Percentiles rank a stretch among this genome's conserved stretches.
Evolutionary conservation across 2,113 vertebrate genomes (phyloP).

Genomic region (Xenopus tropicalis): UCB_Xtro_10.0 CM004448.2:107324001-107324500

Average conservation of each 20-base stretch:
- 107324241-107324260: not conserved
- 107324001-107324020: not conserved
- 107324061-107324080: constrained; percentile 34
- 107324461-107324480: no score
- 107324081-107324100: constrained; percentile 38
- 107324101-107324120: constrained; percentile 38
- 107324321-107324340: no score
- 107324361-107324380: no score
- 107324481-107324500: no score
- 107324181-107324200: constrained; percentile 15
- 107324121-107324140: constrained; percentile 42
- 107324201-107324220: constrained; percentile 33
- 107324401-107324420: no score
- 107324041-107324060: constrained; percentile 24
- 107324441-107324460: no score
- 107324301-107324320: no score
- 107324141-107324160: constrained; percentile 36
- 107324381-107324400: no score
- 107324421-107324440: no score
- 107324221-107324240: constrained; percentile 11
- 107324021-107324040: constrained; percentile 10
- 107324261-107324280: not conserved
- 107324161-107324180: constrained; percentile 23
- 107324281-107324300: no score
- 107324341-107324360: no score